Evolutionary conservation across 2,113 vertebrate species (phyloP).

Genomic region (Protobothrops flavoviridis): DNA sequence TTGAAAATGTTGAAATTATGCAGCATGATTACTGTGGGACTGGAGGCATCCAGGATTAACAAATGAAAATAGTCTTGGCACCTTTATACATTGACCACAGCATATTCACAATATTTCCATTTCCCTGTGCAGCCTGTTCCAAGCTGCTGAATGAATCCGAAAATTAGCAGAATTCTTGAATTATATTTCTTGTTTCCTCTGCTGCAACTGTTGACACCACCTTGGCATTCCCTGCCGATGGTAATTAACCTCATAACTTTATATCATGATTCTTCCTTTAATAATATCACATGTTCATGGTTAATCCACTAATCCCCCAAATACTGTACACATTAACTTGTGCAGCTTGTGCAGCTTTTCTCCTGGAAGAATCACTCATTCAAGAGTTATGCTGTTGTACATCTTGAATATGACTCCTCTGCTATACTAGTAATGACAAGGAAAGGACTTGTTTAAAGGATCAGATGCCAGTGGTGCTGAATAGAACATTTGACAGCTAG

Average conservation of each 20-base stretch:
- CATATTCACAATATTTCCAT: conserved; percentile 20
- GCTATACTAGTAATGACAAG: not conserved
- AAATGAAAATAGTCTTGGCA: not conserved
- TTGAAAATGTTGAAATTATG: conserved; percentile 19
- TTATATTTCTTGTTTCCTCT: conserved; percentile 12
- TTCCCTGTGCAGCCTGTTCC: not conserved
- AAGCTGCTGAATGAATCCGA: conserved; percentile 7
- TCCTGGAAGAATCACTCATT: conserved; percentile 5
- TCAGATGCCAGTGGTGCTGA: not conserved
- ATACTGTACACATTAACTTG: conserved; percentile 22
- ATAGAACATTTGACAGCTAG: not conserved
- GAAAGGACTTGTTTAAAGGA: not conserved
- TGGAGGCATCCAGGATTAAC: conserved; percentile 28
- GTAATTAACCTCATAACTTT: conserved; percentile 6
- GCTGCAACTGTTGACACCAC: not conserved
- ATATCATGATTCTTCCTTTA: conserved; percentile 21
- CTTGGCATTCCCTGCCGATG: conserved; percentile 23
- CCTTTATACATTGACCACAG: conserved; percentile 18
- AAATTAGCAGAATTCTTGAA: not conserved
- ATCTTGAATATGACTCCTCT: conserved; percentile 9
- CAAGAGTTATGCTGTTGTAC: conserved; percentile 8
- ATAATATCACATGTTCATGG: conserved; percentile 29
- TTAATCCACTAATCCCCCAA: conserved; percentile 31
- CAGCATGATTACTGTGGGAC: not conserved
- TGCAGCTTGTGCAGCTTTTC: conserved; percentile 17